Evolutionary conservation across 2,888 invertebrate species (phyloP), one percentile per base, ranked within the genome.

Genomic region (Mycalesis mineus): DNA sequence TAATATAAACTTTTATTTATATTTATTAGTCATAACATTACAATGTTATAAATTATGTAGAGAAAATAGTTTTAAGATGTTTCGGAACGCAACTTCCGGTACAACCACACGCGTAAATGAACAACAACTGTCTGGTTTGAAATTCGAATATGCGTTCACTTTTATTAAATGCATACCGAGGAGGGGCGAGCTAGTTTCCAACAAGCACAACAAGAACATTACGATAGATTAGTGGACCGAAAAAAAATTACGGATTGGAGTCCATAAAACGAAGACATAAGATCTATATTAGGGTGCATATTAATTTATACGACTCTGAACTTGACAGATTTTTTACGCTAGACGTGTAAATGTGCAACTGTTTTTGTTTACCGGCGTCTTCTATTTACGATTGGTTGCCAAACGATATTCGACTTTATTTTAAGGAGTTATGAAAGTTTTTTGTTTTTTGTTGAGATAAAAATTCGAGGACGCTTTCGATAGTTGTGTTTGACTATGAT

Each of bases 131-230:
- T 80, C 78, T 83, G 80, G 74, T 77, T 77, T 68, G 71, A 73
- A 77, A 66, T 75, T 73, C 60, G 74, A 74, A 72, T 63, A 75
- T 60, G 60, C 68, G 64, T 73, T 76, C 72, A 68, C 78, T 86
- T 88, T 80, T 88, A 85, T 84, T 76, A 53, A 65, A 61, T 61
- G 65, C 65, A 59, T 65, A 9, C n/a, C 2, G 64, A 66, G 73
- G 71, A 67, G 72, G 70, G 67, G 70, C 73, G 71, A 71, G 67
- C 69, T 67, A 72, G 72, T 77, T 74, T 73, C 70, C 62, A 64
- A 73, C 71, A 73, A 69, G 61, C 60, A 60, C 48, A 55, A 54
- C 33, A 37, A 14, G 5, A 37, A 39, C 29, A 44, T 37, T 42
- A 49, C 5, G 36, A 48, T 50, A 42, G 15, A 41, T 17, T 37